phyloP scores from a whole-genome alignment of 2,797 vertebrate genomes.

The Ctenopoma kingsleyae region DNA sequence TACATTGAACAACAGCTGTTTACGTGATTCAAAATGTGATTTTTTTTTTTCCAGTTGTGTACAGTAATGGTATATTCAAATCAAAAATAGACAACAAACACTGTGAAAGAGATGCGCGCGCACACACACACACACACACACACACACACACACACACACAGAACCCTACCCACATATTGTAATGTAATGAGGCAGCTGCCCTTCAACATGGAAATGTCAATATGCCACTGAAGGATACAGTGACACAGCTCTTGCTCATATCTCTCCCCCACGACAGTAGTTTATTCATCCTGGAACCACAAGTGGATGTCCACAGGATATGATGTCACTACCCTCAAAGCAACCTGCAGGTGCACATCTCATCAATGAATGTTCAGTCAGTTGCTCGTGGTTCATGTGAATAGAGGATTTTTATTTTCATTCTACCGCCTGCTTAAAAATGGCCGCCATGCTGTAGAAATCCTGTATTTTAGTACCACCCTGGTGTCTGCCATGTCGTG shows the following conservation, averaged over 20 bases:
- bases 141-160: neutral
- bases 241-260: neutral
- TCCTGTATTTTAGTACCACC: neutral
- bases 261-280: neutral
- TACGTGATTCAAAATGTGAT: no score
- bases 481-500: neutral
- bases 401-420: neutral
- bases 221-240: conserved; percentile 22
- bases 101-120: neutral
- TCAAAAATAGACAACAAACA: neutral
- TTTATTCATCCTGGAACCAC: conserved; percentile 15
- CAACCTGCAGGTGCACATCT: no score
- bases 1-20: no score
- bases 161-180: neutral
- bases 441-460: neutral
- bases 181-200: conserved; percentile 37
- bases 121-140: neutral
- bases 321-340: conserved; percentile 4
- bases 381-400: neutral
- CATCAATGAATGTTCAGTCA: neutral
- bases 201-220: conserved; percentile 55
- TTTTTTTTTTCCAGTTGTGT: no score
- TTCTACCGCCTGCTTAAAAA: neutral
- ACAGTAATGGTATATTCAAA: neutral
- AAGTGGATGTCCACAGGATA: conserved; percentile 3